Percentiles rank a stretch among this genome's conserved stretches.
These are phyloP conservation scores for Coecobrya sp. DNA, from an alignment of 2,888 invertebrate genomes.

Conservation along the genomic window DNA sequence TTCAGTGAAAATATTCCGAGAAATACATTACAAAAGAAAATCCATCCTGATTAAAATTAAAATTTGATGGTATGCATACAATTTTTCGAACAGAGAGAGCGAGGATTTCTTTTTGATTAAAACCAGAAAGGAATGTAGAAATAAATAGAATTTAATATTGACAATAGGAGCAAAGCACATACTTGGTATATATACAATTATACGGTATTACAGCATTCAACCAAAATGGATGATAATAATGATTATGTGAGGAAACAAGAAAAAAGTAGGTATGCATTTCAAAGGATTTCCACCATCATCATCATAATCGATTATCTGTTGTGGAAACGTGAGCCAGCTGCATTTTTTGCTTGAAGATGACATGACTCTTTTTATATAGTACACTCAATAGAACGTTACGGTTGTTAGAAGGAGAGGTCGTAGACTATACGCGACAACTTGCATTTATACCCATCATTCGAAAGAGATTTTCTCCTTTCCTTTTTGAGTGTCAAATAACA, in stretches of 20 bases:
- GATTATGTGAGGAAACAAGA: background rate
- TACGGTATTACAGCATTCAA: background rate
- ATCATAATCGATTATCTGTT: constrained; percentile 40
- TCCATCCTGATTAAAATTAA: constrained; percentile 51
- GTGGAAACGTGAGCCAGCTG: constrained; percentile 16
- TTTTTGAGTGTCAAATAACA: constrained; percentile 75
- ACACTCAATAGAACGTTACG: background rate
- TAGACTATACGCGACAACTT: background rate
- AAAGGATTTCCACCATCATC: constrained; percentile 26
- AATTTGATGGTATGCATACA: constrained; percentile 12
- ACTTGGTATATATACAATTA: background rate
- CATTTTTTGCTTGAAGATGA: background rate
- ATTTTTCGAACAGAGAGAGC: background rate
- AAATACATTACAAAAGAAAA: constrained; percentile 29
- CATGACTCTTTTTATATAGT: background rate
- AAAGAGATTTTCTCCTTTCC: constrained; percentile 44
- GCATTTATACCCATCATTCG: constrained; percentile 17
- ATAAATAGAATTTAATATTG: background rate
- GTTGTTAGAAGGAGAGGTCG: background rate
- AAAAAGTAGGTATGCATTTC: constrained; percentile 26
- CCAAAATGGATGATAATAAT: background rate
- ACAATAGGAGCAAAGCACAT: background rate
- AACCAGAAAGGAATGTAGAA: background rate
- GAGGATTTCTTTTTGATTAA: background rate
- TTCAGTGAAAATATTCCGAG: constrained; percentile 19